Conservation (phyloP, 2,797 vertebrate genomes). For the Ptychadena robeensis region DNA sequence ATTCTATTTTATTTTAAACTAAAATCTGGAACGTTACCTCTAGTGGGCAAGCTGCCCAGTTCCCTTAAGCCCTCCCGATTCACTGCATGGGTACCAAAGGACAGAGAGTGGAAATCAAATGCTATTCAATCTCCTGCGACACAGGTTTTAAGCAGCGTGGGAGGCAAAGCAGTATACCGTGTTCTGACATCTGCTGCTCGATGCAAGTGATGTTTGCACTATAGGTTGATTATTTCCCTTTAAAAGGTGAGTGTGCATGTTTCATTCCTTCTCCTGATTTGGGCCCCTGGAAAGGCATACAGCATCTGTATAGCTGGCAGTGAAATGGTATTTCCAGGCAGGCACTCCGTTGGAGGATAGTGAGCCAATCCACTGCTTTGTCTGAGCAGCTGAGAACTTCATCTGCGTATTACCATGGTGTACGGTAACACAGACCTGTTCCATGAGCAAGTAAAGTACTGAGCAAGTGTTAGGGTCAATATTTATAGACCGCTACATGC, state of each 20-base stretch:
- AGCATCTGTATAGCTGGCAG: constrained; percentile 77
- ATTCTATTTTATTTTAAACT: constrained; percentile 21
- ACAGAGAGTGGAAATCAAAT: constrained; percentile 14
- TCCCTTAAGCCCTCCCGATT: constrained; percentile 26
- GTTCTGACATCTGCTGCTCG: constrained; percentile 10
- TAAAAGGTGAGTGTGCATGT: constrained; percentile 60
- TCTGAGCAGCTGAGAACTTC: constrained; percentile 79
- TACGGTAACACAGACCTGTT: constrained; percentile 76
- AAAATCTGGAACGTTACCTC: constrained; percentile 24
- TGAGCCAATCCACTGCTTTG: constrained; percentile 73
- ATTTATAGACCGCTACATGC: constrained; percentile 76
- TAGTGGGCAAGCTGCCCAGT: constrained; percentile 37
- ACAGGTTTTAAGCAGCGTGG: constrained; percentile 12
- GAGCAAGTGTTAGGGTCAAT: constrained; percentile 75
- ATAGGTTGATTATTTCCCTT: constrained; percentile 4
- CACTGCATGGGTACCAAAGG: constrained; percentile 35
- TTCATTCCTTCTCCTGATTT: constrained; percentile 65
- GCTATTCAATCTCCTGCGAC: not conserved
- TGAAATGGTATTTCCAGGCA: constrained; percentile 75
- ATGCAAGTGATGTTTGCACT: constrained; percentile 2
- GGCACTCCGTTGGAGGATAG: constrained; percentile 67
- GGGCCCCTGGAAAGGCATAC: constrained; percentile 66
- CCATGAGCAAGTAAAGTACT: constrained; percentile 67
- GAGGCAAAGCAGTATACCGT: constrained; percentile 2
- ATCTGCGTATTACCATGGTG: constrained; percentile 66